A percentile compares a stretch with the other conserved stretches of the same genome.
phyloP scores from a whole-genome alignment of 2,888 invertebrate genomes.

The Dysmachus trigonus region DNA sequence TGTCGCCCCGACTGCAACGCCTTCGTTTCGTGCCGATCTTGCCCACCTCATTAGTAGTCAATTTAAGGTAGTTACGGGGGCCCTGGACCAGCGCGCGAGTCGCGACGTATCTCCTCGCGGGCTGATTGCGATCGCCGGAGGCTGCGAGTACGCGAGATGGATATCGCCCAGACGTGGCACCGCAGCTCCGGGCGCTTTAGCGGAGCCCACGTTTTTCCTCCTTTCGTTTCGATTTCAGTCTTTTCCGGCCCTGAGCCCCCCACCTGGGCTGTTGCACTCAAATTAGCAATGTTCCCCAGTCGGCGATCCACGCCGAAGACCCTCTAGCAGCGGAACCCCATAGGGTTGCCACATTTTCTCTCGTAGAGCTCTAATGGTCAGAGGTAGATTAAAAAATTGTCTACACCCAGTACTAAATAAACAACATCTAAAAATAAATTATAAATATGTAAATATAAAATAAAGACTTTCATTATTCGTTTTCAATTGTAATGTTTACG shows the following conservation, averaged over 20 bases:
- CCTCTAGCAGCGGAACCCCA: not conserved
- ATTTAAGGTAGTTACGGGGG: conserved; percentile 22
- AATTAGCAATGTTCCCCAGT: not conserved
- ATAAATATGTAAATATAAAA: too few species aligned
- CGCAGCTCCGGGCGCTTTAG: not conserved
- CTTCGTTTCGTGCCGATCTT: not conserved
- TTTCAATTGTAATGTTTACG: too few species aligned
- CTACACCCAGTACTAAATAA: too few species aligned
- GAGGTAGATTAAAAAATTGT: too few species aligned
- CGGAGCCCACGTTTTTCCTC: conserved; percentile 15
- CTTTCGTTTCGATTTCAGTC: conserved; percentile 3
- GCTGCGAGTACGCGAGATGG: not conserved
- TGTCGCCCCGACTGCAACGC: not conserved
- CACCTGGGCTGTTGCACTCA: not conserved
- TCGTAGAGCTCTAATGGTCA: too few species aligned
- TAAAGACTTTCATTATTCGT: too few species aligned
- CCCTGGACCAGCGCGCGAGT: not conserved
- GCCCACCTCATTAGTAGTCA: conserved; percentile 20
- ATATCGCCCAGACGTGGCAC: not conserved
- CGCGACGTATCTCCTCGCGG: not conserved
- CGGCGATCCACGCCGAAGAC: not conserved
- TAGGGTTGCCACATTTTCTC: not conserved
- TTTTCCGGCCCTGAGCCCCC: not conserved
- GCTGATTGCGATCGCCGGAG: conserved; percentile 1
- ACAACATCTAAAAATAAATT: too few species aligned